phyloP scores from a whole-genome alignment of 2,113 vertebrate genomes.

The Phyllostomus discolor region DNA sequence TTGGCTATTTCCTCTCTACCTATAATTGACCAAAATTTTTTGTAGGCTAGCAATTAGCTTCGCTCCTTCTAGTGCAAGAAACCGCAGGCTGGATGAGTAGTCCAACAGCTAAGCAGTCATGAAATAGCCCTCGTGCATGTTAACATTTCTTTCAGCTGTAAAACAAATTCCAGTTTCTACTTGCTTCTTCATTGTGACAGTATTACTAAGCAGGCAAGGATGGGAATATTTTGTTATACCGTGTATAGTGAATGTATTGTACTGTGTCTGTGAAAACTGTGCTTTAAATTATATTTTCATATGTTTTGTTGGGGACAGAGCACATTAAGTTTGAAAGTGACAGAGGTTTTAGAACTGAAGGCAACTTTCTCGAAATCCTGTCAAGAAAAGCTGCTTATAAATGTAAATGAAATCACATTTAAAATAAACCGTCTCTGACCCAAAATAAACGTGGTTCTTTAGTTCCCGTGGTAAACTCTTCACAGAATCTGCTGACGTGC shows the following conservation, averaged over 20 bases:
- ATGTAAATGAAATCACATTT: conserved; percentile 93
- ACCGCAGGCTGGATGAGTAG: conserved; percentile 77
- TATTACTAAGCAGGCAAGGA: conserved; percentile 93
- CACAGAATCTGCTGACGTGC: neutral
- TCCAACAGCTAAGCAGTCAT: conserved; percentile 84
- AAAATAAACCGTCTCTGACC: conserved; percentile 91
- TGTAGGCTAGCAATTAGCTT: conserved; percentile 76
- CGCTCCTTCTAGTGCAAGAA: conserved; percentile 78
- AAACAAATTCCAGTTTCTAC: conserved; percentile 84
- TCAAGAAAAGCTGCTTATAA: conserved; percentile 94
- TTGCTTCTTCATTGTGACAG: conserved; percentile 89
- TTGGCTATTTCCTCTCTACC: conserved; percentile 69
- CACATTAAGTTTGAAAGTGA: conserved; percentile 89
- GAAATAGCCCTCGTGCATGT: conserved; percentile 87
- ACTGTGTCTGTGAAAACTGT: conserved; percentile 94
- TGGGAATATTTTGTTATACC: conserved; percentile 94
- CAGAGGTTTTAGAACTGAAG: conserved; percentile 89
- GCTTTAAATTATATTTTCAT: conserved; percentile 99
- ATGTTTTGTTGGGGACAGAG: conserved; percentile 90
- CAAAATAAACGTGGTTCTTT: conserved; percentile 67
- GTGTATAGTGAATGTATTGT: conserved; percentile 98
- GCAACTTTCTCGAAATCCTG: conserved; percentile 88
- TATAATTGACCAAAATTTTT: conserved; percentile 68
- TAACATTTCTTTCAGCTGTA: conserved; percentile 81
- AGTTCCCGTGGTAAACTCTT: neutral